Evolutionary conservation across 2,113 vertebrate species (phyloP).

Genomic region (Spheniscus mendiculus): DNA sequence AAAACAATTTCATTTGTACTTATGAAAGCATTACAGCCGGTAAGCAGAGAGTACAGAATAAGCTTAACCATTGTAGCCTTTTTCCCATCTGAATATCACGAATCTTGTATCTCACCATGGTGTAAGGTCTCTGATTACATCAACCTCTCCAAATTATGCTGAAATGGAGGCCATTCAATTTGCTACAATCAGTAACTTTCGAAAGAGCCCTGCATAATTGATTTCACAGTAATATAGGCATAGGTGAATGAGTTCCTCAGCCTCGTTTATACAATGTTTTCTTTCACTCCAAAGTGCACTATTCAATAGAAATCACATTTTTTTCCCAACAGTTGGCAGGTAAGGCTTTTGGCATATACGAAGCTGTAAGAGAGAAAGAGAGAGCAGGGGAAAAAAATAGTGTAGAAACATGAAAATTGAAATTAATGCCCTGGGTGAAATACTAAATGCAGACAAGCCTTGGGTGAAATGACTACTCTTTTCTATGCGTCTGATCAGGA

Average conservation of each 20-base stretch:
- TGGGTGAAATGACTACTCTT: slow-evolving; percentile 37
- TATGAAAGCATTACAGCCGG: slow-evolving; percentile 68
- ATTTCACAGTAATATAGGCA: slow-evolving; percentile 82
- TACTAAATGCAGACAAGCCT: slow-evolving; percentile 49
- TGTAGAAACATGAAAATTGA: slow-evolving; percentile 71
- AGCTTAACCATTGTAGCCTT: slow-evolving; percentile 67
- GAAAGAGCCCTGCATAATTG: slow-evolving; percentile 80
- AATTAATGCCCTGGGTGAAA: slow-evolving; percentile 71
- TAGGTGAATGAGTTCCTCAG: slow-evolving; percentile 77
- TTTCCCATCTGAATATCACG: slow-evolving; percentile 76
- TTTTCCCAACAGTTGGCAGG: slow-evolving; percentile 72
- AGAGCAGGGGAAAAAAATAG: neutral
- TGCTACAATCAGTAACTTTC: slow-evolving; percentile 82
- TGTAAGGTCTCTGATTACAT: slow-evolving; percentile 83
- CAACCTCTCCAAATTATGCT: slow-evolving; percentile 83
- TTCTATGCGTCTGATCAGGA: neutral
- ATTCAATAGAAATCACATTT: slow-evolving; percentile 79
- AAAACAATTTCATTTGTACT: slow-evolving; percentile 79
- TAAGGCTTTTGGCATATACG: slow-evolving; percentile 65
- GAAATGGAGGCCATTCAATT: slow-evolving; percentile 84
- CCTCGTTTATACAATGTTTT: slow-evolving; percentile 81
- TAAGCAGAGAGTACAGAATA: slow-evolving; percentile 67
- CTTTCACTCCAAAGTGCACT: slow-evolving; percentile 77
- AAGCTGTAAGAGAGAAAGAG: neutral
- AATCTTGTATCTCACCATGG: slow-evolving; percentile 74